A percentile compares a stretch with the other conserved stretches of the same genome.
phyloP scores from a whole-genome alignment of 2,797 vertebrate species.

The Sebastiscus albofasciatus region DNA sequence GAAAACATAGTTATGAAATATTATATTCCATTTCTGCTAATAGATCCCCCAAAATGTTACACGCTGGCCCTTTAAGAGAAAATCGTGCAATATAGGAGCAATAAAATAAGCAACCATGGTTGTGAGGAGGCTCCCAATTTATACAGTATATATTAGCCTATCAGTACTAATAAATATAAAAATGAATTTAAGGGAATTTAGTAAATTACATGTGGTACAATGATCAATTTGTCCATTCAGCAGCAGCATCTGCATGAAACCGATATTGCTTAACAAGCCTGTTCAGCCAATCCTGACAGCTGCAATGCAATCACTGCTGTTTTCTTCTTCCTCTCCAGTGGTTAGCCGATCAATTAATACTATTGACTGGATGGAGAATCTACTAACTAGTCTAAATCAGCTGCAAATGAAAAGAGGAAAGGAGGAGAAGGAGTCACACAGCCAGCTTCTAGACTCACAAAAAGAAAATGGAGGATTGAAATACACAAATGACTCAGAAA shows the following conservation, averaged over 20 bases:
- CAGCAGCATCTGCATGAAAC: conserved; percentile 28
- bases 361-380: conserved; percentile 49
- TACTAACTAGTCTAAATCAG: conserved; percentile 61
- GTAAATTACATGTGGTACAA: conserved; percentile 14
- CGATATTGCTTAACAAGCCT: conserved; percentile 42
- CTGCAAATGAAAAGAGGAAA: conserved; percentile 49
- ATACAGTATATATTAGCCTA: neutral
- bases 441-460: neutral
- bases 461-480: neutral
- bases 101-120: neutral
- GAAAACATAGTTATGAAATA: too few species aligned
- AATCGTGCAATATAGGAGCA: neutral
- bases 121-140: neutral
- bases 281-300: conserved; percentile 43
- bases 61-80: neutral
- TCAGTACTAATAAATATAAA: neutral
- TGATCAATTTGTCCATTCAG: conserved; percentile 23
- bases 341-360: conserved; percentile 61
- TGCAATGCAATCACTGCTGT: conserved; percentile 48
- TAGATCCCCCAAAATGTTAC: too few species aligned
- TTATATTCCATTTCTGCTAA: too few species aligned
- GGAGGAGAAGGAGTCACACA: neutral
- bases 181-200: conserved; percentile 1
- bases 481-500: neutral
- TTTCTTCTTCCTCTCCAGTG: conserved; percentile 45